Evolutionary conservation across 2,888 invertebrate genomes (phyloP).

Genomic region (Ectemnius continuus): DNA sequence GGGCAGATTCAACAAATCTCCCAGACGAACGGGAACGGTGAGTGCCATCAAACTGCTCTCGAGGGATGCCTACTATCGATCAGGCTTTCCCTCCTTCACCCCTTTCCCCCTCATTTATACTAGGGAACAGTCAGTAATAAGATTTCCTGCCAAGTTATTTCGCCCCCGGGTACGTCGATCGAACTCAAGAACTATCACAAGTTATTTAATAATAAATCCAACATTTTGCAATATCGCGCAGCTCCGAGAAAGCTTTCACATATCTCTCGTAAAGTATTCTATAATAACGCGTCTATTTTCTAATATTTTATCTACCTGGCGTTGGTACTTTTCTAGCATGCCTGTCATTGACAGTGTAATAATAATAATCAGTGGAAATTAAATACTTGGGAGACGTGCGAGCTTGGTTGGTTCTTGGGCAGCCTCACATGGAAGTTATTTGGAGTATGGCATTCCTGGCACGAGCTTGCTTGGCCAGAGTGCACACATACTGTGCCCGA

Average conservation of each 20-base stretch:
- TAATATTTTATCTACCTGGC: too few species aligned
- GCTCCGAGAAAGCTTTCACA: neutral
- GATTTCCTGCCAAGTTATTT: neutral
- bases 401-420: too few species aligned
- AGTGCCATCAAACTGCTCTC: constrained; percentile 44
- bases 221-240: neutral
- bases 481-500: neutral
- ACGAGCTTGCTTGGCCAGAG: neutral
- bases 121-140: neutral
- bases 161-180: neutral
- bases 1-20: constrained; percentile 86
- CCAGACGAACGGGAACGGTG: constrained; percentile 89
- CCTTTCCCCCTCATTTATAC: constrained; percentile 9
- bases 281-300: too few species aligned
- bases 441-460: too few species aligned
- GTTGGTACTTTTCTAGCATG: too few species aligned
- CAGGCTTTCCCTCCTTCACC: constrained; percentile 19
- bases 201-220: too few species aligned
- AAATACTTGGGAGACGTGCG: too few species aligned
- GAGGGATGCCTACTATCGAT: constrained; percentile 28
- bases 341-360: too few species aligned
- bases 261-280: neutral
- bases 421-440: too few species aligned
- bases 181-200: too few species aligned
- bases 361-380: too few species aligned